Evolutionary conservation across 92 coral and sea anemone species (phyloP).

Genomic region (Siderastrea radians): DNA sequence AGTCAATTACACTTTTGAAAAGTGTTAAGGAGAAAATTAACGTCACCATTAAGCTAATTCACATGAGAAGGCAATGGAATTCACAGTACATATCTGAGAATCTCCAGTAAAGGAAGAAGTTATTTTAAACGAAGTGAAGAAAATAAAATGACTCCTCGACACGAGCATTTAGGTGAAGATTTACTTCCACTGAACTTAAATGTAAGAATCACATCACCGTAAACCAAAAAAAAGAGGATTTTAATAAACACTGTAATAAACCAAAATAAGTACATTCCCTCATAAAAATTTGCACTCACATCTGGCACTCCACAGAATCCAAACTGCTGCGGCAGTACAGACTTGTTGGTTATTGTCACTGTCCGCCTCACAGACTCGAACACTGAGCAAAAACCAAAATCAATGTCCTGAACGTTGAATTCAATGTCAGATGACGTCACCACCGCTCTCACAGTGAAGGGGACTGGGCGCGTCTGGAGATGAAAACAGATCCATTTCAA

Average conservation of each 20-base stretch:
- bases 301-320: slow-evolving; percentile 99
- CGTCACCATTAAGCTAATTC: not conserved
- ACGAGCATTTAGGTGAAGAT: too few species aligned
- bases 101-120: too few species aligned
- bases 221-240: not conserved
- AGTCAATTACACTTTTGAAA: too few species aligned
- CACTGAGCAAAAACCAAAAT: slow-evolving; percentile 94
- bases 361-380: slow-evolving; percentile 94
- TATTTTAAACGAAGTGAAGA: too few species aligned
- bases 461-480: slow-evolving; percentile 93
- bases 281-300: slow-evolving; percentile 54
- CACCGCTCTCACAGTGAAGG: slow-evolving; percentile 87
- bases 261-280: not conserved
- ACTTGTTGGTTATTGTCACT: slow-evolving; percentile 87
- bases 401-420: slow-evolving; percentile 82
- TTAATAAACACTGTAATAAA: not conserved
- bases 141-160: too few species aligned
- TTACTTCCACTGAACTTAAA: too few species aligned
- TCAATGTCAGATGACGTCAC: slow-evolving; percentile 98
- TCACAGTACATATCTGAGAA: too few species aligned
- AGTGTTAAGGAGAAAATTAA: too few species aligned
- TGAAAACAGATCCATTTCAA: not conserved
- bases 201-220: too few species aligned
- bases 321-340: slow-evolving; percentile 92
- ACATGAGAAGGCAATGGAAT: too few species aligned